Percentiles rank a stretch among this genome's conserved stretches.
Conservation (phyloP, 2,797 vertebrate species). For the Rhabdophis nuchalis region DNA sequence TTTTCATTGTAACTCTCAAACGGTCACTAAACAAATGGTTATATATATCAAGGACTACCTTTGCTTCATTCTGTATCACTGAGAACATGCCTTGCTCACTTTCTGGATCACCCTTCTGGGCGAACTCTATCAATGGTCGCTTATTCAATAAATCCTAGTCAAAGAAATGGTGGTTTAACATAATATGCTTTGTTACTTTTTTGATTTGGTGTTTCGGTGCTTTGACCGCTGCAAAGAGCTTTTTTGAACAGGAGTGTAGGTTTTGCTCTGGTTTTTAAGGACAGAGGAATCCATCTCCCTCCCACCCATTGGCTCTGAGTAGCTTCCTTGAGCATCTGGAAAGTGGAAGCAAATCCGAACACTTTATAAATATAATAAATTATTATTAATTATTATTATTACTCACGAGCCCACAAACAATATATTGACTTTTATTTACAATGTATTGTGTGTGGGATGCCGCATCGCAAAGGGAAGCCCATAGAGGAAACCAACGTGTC, state of each 20-base stretch:
- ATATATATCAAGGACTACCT: background rate
- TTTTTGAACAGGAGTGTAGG: background rate
- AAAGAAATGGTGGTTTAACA: background rate
- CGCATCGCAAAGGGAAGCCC: background rate
- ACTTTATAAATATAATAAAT: too few species aligned
- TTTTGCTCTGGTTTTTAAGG: background rate
- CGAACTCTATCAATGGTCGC: background rate
- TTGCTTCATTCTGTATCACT: background rate
- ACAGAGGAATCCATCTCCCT: too few species aligned
- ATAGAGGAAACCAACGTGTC: background rate
- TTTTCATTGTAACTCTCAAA: background rate
- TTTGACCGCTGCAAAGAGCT: background rate
- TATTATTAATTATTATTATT: too few species aligned
- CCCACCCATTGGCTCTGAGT: background rate
- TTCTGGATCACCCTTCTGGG: background rate
- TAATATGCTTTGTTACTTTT: background rate
- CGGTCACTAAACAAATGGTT: background rate
- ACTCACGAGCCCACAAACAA: constrained; percentile 7
- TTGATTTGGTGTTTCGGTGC: background rate
- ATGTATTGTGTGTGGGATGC: background rate
- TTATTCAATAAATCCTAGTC: background rate
- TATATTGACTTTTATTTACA: constrained; percentile 33
- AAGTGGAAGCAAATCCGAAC: background rate
- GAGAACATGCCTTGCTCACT: background rate
- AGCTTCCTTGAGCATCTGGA: background rate